Evolutionary conservation across 2,888 invertebrate genomes (phyloP), one percentile per base, ranked within the genome.

Genomic region (Ophion slaviceki): DNA sequence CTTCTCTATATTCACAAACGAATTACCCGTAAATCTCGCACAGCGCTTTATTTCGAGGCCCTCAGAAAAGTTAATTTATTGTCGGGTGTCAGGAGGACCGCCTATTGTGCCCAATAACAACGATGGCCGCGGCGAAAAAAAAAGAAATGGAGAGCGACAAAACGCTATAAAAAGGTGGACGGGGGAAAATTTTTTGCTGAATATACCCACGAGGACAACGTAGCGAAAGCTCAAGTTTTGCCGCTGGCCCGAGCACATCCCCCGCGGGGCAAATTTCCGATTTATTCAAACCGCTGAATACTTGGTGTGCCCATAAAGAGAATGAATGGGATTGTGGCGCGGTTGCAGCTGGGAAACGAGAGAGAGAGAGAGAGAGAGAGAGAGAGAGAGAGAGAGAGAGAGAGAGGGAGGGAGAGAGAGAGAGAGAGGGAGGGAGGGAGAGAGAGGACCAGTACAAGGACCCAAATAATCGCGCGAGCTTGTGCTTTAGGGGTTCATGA

Each of bases 201-300:
- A 53, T 45, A 57, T 64, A 45, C 45, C 45, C 28, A 24, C 20
- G 53, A 57, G 76, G 53, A n/a, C 64, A 57, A 66, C 32, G n/a
- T 40, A 62, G 62, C 72, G 59, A 66, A 59, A 10, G 47, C 67
- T 68, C 66, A 40, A 74, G 66, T 66, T 80, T 67, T 80, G 71
- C 79, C 32, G 28, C 80, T 59, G 72, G 57, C 28, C 45, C 68
- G 71, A 84, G 62, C 76, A 32, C 32, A 78, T 79, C 67, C 87
- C 88, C 86, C 89, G 87, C 82, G 88, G 88, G 90, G 91, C 90
- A 90, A 90, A 91, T 91, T 92, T 88, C 91, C 92, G 92, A 93
- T 93, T 93, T 93, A 93, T 93, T 92, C 91, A 91, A 92, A 91
- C 91, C 91, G 87, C 90, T 90, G 87, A 93, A 93, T 93, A 92